Evolutionary conservation across 2,797 vertebrate species (phyloP).

Genomic region (Cynopterus sphinx): DNA sequence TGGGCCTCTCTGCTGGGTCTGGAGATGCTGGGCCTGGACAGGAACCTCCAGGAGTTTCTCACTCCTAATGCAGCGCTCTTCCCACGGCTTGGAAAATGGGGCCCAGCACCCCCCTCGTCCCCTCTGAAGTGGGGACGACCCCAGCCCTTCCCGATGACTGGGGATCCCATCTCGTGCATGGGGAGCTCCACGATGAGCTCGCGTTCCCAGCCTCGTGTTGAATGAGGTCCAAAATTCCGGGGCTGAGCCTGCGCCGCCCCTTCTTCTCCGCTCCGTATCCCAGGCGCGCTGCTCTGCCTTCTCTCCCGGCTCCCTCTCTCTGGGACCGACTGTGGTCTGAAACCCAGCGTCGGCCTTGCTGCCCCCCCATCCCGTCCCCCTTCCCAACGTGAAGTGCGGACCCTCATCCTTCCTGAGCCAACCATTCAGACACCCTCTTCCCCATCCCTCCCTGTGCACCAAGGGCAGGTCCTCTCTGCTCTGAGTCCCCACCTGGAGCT

Average conservation of each 20-base stretch:
- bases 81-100: neutral
- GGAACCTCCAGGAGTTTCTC: neutral
- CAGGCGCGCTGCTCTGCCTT: neutral
- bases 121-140: neutral
- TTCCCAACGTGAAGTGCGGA: neutral
- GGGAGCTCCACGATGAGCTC: neutral
- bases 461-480: neutral
- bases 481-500: neutral
- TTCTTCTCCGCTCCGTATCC: neutral
- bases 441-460: neutral
- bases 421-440: neutral
- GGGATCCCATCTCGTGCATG: neutral
- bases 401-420: neutral
- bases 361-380: neutral
- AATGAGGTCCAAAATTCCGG: neutral
- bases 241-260: neutral
- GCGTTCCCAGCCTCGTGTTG: neutral
- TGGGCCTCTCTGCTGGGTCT: neutral
- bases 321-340: neutral
- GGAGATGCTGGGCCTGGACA: neutral
- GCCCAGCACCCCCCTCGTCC: neutral
- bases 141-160: neutral
- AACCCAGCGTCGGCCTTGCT: neutral
- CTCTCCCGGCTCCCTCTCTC: neutral
- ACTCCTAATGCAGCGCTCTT: neutral